Percentiles rank a stretch among this genome's conserved stretches.
Evolutionary conservation across 2,797 vertebrate genomes (phyloP).

Genomic region (Tauraco hartlaubi): DNA sequence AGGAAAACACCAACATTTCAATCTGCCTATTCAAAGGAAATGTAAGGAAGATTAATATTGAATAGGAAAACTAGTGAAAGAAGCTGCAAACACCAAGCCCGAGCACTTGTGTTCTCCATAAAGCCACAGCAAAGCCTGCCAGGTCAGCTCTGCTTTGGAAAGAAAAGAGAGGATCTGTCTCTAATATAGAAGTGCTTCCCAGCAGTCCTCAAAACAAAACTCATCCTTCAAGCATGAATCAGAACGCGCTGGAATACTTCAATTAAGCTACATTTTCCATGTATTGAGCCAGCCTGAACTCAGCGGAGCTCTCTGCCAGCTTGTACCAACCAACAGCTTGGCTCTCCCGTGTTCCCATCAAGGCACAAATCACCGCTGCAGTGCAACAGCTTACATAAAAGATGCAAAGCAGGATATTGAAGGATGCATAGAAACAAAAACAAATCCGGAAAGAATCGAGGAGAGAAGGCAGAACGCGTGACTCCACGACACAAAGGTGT

Average conservation of each 20-base stretch:
- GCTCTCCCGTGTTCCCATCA: fast-evolving
- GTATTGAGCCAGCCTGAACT: neutral
- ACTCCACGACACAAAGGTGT: fast-evolving
- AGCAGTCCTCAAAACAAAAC: neutral
- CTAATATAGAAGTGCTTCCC: neutral
- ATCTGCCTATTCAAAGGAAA: conserved; percentile 3
- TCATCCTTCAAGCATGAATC: neutral
- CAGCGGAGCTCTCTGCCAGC: neutral
- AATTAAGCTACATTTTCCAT: neutral
- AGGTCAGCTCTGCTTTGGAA: neutral
- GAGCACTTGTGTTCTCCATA: neutral
- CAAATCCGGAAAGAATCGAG: fast-evolving
- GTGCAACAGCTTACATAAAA: neutral
- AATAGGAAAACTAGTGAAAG: neutral
- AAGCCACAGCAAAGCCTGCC: neutral
- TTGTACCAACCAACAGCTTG: neutral
- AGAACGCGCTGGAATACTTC: neutral
- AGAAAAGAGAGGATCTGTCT: neutral
- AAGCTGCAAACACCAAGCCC: neutral
- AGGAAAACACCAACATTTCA: conserved; percentile 19
- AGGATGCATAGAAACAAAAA: neutral
- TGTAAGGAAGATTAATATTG: neutral
- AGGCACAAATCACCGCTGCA: neutral
- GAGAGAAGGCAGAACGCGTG: neutral
- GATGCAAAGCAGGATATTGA: neutral